phyloP scores from a whole-genome alignment of 2,113 vertebrate genomes.

The Gymnocephalus cernua region DNA sequence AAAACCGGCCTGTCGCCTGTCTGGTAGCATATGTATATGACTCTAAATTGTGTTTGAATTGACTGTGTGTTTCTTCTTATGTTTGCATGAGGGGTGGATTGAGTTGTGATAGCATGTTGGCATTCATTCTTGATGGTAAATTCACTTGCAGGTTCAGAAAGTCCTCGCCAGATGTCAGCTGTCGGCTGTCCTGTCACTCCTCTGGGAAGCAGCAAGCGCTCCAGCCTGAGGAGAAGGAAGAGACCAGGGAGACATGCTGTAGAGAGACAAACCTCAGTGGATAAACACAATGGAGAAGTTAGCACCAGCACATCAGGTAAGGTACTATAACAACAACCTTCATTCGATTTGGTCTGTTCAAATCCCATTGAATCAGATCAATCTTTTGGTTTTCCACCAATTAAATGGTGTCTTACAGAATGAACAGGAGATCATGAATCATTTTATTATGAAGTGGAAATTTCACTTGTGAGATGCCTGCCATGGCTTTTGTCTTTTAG shows the following conservation, averaged over 20 bases:
- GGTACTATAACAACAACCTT: not conserved
- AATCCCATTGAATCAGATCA: not conserved
- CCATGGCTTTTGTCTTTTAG: not conserved
- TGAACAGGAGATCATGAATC: not conserved
- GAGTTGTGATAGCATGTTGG: not conserved
- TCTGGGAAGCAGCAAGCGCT: conserved; percentile 71
- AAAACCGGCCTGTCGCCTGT: too few species aligned
- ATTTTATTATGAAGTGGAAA: not conserved
- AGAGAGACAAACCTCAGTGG: conserved; percentile 80
- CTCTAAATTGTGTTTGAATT: too few species aligned
- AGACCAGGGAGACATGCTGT: conserved; percentile 77
- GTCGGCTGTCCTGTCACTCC: conserved; percentile 30
- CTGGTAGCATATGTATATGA: too few species aligned
- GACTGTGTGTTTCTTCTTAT: not conserved
- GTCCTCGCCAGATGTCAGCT: conserved; percentile 30
- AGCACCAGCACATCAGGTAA: conserved; percentile 92
- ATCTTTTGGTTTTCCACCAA: not conserved
- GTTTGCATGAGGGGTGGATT: not conserved
- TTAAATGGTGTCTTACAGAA: not conserved
- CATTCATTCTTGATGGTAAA: not conserved
- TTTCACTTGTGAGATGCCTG: too few species aligned
- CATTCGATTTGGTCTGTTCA: not conserved
- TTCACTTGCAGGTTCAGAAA: conserved; percentile 63
- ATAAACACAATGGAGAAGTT: conserved; percentile 89
- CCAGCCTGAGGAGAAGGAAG: conserved; percentile 84